phyloP scores from a whole-genome alignment of 2,888 invertebrate species.

The Ophion ventricosus region DNA sequence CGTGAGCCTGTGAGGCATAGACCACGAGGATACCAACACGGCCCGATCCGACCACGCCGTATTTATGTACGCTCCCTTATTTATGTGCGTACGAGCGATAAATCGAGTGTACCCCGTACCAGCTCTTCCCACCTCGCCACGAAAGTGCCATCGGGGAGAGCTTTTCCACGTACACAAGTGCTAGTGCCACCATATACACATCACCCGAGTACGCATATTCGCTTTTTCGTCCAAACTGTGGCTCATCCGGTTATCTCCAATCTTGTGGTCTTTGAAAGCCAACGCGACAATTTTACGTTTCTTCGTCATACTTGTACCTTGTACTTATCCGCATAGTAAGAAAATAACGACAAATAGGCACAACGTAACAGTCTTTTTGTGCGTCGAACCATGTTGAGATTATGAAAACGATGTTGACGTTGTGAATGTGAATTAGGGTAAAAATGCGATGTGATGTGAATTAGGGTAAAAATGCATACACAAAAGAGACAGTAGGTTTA shows the following conservation, averaged over 20 bases:
- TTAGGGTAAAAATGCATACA: background rate
- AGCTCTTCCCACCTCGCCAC: constrained; percentile 7
- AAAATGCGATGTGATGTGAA: too few species aligned
- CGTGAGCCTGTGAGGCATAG: constrained; percentile 48
- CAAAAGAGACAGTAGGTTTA: background rate
- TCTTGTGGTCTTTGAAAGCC: constrained; percentile 45
- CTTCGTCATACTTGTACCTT: background rate
- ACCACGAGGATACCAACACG: constrained; percentile 42
- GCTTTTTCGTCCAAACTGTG: constrained; percentile 32
- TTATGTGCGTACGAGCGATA: constrained; percentile 71
- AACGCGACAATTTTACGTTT: constrained; percentile 10
- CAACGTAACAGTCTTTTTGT: background rate
- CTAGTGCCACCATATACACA: constrained; percentile 25
- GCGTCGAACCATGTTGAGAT: too few species aligned
- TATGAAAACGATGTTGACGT: too few species aligned
- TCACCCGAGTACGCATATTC: constrained; percentile 49
- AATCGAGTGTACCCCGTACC: constrained; percentile 62
- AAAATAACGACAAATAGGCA: background rate
- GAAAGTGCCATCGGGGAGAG: constrained; percentile 54
- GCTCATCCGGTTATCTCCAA: constrained; percentile 45
- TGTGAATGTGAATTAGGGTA: background rate
- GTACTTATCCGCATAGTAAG: background rate
- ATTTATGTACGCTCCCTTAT: constrained; percentile 72
- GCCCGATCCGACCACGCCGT: constrained; percentile 59
- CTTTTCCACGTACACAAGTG: constrained; percentile 63